Base-by-base conservation (phyloP, 2,113 vertebrate species). In the Grallaria varia region DNA sequence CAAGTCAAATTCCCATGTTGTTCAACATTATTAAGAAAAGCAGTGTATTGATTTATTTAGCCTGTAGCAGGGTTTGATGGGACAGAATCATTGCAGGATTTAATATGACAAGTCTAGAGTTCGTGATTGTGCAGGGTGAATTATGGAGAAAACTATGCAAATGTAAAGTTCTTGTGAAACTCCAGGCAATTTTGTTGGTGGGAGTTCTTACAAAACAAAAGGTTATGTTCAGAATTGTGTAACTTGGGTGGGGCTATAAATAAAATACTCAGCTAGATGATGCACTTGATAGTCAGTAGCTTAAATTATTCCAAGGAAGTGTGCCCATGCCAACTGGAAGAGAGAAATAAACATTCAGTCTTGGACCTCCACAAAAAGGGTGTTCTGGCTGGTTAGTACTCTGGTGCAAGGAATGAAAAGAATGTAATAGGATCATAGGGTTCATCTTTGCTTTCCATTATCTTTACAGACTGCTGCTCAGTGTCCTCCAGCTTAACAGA, bases 241-340 rank as follows among this genome's bases (percentile, higher is more conserved):
- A 96, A 97, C 60, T 30, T 86, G 75, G 92, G 95, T 85, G 68
- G 71, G 50, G 75, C 60, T 86, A 71, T n/a, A 77, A 78, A 86
- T 52, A 14, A 93, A 77, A 66, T 80, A 90, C 60, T 87, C 50
- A 86, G n/a, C 14, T n/a, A 80, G 52, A 81, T 94, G 22, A 92
- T 84, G 59, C 21, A 49, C 18, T 76, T 80, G 23, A 49, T 90
- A 86, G 89, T 79, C 62, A 85, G 67, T 59, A 45, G 13, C 44
- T 92, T 77, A 63, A 93, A 42, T 86, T 91, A 88, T 83, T 92
- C 85, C 63, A 74, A 89, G 63, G 75, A 91, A 93, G 52, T 74
- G 13, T 72, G 44, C n/a, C 55, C 47, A 11, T 2, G 7, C 27
- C 84, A 77, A 47, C 23, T 59, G 68, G 88, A 92, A 90, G 55